Percentiles rank a stretch among this genome's conserved stretches.
Evolutionary conservation across 2,797 vertebrate species (phyloP).

Genomic region (Gadopsis bispinosus): DNA sequence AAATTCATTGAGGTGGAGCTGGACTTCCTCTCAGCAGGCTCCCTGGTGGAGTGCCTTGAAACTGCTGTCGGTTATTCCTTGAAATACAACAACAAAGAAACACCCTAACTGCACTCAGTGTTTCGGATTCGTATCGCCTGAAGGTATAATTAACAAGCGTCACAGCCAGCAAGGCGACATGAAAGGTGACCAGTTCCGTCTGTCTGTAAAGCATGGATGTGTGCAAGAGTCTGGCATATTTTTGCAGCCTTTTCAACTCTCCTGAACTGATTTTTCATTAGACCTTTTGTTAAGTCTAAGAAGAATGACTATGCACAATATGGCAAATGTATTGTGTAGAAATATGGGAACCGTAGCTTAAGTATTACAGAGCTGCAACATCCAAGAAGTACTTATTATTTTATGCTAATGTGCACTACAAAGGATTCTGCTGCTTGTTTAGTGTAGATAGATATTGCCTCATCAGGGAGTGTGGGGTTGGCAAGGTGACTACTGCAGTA

Average conservation of each 20-base stretch:
- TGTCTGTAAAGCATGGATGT: conserved; percentile 49
- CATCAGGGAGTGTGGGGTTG: conserved; percentile 76
- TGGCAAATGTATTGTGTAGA: conserved; percentile 26
- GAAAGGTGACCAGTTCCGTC: conserved; percentile 32
- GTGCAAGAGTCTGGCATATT: conserved; percentile 40
- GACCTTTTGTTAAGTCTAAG: conserved; percentile 9
- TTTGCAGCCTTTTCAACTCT: conserved; percentile 43
- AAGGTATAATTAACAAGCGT: conserved; percentile 29
- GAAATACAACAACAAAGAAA: conserved; percentile 92
- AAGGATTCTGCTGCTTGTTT: conserved; percentile 67
- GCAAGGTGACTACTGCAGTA: conserved; percentile 69
- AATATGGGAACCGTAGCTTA: conserved; percentile 29
- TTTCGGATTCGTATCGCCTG: conserved; percentile 28
- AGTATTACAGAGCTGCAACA: conserved; percentile 41
- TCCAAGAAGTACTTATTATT: conserved; percentile 41
- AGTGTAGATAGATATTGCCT: conserved; percentile 66
- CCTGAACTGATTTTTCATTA: conserved; percentile 17
- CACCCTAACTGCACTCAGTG: conserved; percentile 56
- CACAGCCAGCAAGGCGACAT: conserved; percentile 34
- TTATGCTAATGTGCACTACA: conserved; percentile 67
- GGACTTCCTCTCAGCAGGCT: conserved; percentile 98
- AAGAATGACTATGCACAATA: conserved; percentile 37
- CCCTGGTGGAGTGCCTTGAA: conserved; percentile 98
- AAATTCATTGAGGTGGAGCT: conserved; percentile 99
- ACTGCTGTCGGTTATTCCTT: conserved; percentile 96